Conservation (phyloP, 2,888 invertebrate species). For the Lydus trimaculatus region DNA sequence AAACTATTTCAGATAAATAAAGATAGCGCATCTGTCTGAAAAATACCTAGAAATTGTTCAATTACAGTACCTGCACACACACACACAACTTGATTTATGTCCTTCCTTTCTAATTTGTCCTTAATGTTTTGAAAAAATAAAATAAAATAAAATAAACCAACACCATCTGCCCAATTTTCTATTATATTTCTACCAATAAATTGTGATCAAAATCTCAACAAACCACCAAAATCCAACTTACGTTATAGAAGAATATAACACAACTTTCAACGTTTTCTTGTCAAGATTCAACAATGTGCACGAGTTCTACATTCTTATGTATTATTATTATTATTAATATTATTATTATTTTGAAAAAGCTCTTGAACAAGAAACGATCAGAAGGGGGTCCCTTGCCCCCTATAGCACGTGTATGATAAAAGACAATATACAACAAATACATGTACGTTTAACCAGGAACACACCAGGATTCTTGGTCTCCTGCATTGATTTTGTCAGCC, state of each 20-base stretch:
- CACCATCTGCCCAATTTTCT: neutral
- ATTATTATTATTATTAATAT: neutral
- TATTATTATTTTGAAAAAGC: neutral
- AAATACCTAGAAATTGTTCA: constrained; percentile 3
- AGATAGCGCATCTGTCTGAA: neutral
- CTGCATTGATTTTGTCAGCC: constrained; percentile 46
- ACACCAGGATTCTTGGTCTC: constrained; percentile 40
- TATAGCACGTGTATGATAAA: constrained; percentile 38
- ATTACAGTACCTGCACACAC: neutral
- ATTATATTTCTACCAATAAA: too few relatives aligned
- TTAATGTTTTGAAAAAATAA: too few relatives aligned
- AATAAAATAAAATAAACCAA: neutral
- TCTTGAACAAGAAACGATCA: constrained; percentile 9
- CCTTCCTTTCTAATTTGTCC: neutral
- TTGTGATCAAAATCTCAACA: neutral
- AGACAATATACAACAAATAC: constrained; percentile 31
- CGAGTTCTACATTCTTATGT: neutral
- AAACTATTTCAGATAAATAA: neutral
- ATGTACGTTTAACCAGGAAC: constrained; percentile 18
- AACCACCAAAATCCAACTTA: neutral
- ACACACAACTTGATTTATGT: neutral
- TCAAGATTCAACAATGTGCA: neutral
- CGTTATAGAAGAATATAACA: neutral
- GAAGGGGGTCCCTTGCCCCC: constrained; percentile 24
- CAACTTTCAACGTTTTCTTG: neutral